Evolutionary conservation across 2,797 vertebrate species (phyloP), one percentile per base, ranked within the genome.

Genomic region (Poeciliopsis turneri): DNA sequence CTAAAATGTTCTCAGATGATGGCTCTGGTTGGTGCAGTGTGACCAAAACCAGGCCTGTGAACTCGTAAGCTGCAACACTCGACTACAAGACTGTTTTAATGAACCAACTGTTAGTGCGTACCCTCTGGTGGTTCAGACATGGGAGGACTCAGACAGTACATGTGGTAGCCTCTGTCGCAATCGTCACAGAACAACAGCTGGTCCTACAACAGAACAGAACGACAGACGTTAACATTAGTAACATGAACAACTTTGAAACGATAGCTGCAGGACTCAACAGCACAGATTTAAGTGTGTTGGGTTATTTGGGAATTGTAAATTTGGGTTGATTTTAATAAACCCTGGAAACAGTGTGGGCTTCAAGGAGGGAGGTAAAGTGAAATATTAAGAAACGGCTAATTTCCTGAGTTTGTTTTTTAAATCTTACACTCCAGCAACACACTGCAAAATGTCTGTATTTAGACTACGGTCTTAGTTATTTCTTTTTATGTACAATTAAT

Each of bases 61-160:
- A 45, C 39, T 43, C 61, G 41, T 2, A 6, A 41, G 46, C 72
- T 39, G 41, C 0, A 28, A 41, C 46, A 75, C 43, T n/a, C 23
- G 10, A 7, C 53, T 28, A 39, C 12, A 13, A 30, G 47, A 30
- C 28, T 47, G 28, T 13, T 8, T 16, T 70, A 33, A 70, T 45
- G 41, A 15, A 43, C 57, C 57, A 36, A n/a, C 5, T 46, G 74
- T 76, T 59, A 15, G 28, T 80, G 87, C 96, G 72, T 94, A 97
- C 97, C 97, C 95, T 98, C 97, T 0, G 97, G 97, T 79, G 97
- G 97, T 90, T 98, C 97, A 5, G 97, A 96, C 97, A 98, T 98
- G 23, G 97, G 97, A 20, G 97, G 97, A 78, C 95, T 98, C 94
- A 98, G 94, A 91, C 97, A 98, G 93, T 98, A 98, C 97, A 98